Evolutionary conservation across 2,797 vertebrate species (phyloP).

Genomic region (Poliocrania exsul): DNA sequence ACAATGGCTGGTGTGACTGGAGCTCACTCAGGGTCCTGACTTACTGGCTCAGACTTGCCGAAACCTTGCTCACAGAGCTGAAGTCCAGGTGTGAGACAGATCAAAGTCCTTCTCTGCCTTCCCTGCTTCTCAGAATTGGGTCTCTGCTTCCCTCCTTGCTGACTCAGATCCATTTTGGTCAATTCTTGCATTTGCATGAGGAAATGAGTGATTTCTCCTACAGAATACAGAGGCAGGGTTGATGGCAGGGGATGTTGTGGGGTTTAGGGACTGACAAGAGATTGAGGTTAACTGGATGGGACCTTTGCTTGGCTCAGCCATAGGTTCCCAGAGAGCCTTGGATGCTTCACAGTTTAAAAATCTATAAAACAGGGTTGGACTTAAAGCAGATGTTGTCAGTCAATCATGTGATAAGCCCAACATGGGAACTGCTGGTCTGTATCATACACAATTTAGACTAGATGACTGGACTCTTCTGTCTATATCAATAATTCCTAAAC

Average conservation of each 20-base stretch:
- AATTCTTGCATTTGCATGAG: neutral
- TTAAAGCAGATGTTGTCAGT: neutral
- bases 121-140: neutral
- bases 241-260: neutral
- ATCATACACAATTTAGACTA: neutral
- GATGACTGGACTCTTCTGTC: neutral
- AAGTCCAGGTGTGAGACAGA: neutral
- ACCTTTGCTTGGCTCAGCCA: neutral
- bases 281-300: neutral
- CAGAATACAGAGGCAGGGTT: neutral
- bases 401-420: neutral
- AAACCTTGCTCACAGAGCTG: neutral
- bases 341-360: neutral
- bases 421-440: neutral
- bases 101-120: neutral
- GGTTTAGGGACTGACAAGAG: neutral
- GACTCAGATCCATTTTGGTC: neutral
- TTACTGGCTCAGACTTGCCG: neutral
- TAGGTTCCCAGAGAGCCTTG: neutral
- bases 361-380: neutral
- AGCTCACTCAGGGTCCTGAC: neutral
- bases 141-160: neutral
- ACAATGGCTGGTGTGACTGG: neutral
- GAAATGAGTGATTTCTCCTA: neutral
- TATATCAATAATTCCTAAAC: neutral